A percentile compares a stretch with the other conserved stretches of the same genome.
Conservation (phyloP, 2,888 invertebrate genomes). For the Rutpela maculata region DNA sequence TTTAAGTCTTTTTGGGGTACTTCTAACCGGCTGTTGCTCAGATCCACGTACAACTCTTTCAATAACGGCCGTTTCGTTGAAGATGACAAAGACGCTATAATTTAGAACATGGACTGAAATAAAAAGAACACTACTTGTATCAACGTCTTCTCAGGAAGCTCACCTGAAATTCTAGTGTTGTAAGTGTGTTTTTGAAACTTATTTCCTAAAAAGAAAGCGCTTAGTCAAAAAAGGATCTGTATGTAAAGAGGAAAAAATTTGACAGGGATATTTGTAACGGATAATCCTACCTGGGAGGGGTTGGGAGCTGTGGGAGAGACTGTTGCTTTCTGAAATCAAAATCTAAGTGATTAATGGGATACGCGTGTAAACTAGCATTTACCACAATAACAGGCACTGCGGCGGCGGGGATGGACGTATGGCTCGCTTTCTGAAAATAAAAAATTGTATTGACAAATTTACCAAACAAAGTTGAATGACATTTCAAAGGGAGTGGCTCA, state of each 20-base stretch:
- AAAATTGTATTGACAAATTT: background rate
- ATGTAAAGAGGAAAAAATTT: background rate
- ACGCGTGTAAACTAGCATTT: background rate
- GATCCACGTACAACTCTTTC: constrained; percentile 42
- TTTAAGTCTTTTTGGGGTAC: background rate
- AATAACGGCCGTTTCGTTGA: background rate
- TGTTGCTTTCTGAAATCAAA: no score
- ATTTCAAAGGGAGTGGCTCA: background rate
- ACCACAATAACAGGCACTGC: constrained; percentile 15
- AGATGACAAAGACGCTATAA: background rate
- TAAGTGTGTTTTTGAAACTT: constrained; percentile 32
- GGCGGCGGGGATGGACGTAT: background rate
- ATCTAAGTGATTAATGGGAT: background rate
- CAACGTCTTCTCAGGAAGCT: background rate
- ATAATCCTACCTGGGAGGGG: no score
- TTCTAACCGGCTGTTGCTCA: constrained; percentile 37
- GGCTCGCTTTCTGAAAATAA: constrained; percentile 39
- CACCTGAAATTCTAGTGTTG: constrained; percentile 46
- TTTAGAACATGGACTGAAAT: constrained; percentile 28
- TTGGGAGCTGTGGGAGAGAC: no score
- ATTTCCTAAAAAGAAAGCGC: constrained; percentile 33
- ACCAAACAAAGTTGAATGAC: constrained; percentile 7
- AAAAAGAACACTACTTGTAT: background rate
- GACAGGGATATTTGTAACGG: background rate
- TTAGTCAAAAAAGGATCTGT: background rate